phyloP scores from a whole-genome alignment of 2,113 vertebrate genomes.

The Heterotis niloticus region DNA sequence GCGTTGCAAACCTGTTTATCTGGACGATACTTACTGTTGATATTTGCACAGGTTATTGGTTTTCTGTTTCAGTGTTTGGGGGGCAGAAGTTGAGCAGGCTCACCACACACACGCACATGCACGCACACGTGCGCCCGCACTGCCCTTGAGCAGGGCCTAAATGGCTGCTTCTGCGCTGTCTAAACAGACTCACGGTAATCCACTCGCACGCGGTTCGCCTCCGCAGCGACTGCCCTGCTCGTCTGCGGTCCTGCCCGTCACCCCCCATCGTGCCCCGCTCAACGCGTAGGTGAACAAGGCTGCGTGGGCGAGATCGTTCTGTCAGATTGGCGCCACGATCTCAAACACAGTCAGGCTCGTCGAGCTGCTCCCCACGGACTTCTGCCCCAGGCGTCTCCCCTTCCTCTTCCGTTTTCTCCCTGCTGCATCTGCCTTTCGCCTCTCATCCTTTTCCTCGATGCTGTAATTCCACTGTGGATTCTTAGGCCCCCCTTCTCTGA shows the following conservation, averaged over 20 bases:
- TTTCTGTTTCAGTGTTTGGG: neutral
- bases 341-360: neutral
- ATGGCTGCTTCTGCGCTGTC: slow-evolving; percentile 32
- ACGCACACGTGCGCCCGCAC: neutral
- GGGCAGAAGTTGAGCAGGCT: neutral
- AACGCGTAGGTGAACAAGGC: neutral
- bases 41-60: neutral
- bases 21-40: neutral
- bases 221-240: slow-evolving; percentile 34
- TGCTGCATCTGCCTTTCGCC: neutral
- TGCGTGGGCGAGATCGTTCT: neutral
- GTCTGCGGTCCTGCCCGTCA: neutral
- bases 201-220: slow-evolving; percentile 38
- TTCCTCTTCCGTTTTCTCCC: neutral
- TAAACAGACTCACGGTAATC: slow-evolving; percentile 43
- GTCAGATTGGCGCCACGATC: slow-evolving; percentile 2
- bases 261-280: neutral
- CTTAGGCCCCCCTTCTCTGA: neutral
- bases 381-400: neutral
- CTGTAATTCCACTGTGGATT: neutral
- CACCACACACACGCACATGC: neutral
- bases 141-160: neutral
- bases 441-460: neutral
- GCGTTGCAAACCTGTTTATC: too few species aligned
- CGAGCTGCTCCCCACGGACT: neutral